Evolutionary conservation across 2,888 invertebrate species (phyloP), one percentile per base, ranked within the genome.

Genomic region (Amaurobius ferox): DNA sequence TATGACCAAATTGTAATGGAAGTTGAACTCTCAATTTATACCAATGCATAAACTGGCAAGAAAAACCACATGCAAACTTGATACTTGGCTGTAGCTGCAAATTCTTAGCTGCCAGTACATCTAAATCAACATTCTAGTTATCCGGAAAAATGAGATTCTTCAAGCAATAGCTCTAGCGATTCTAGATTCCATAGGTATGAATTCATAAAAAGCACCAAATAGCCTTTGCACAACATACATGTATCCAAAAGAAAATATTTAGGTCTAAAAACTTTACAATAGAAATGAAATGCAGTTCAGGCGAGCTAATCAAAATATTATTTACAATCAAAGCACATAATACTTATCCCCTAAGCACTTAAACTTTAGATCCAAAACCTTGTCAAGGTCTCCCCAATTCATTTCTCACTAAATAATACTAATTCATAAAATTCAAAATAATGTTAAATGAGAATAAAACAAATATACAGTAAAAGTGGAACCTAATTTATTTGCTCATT

Each of bases 241-340:
- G 35, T n/a, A n/a, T n/a, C n/a, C 16, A 16, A 44, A 44, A 13
- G 55, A 23, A 23, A 55, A 23, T 35, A 7, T 35, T 35, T 5
- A 7, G 6, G 35, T 35, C 9, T 23, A 55, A 23, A 55, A 7
- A 44, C 16, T 44, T 2, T 44, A 44, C 11, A 35, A 44, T 16
- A 3, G 23, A 55, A 55, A 44, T 35, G 9, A 44, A 44, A 16
- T 2, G 23, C 11, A 6, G 3, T 55, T 55, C 23, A 55, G 23
- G 55, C 55, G 23, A 55, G 44, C 44, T 44, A 9, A 35, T 35
- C 11, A 44, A 44, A 44, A 44, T 44, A 13, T 16, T 44, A 44
- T 44, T 44, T 44, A 44, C 44, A 44, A 44, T 44, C 2, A 55
- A 55, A 23, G 55, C 55, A 44, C 44, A 55, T 55, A 55, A 55